Base-by-base conservation (phyloP, 2,797 vertebrate genomes). In the Chiroxiphia lanceolata region DNA sequence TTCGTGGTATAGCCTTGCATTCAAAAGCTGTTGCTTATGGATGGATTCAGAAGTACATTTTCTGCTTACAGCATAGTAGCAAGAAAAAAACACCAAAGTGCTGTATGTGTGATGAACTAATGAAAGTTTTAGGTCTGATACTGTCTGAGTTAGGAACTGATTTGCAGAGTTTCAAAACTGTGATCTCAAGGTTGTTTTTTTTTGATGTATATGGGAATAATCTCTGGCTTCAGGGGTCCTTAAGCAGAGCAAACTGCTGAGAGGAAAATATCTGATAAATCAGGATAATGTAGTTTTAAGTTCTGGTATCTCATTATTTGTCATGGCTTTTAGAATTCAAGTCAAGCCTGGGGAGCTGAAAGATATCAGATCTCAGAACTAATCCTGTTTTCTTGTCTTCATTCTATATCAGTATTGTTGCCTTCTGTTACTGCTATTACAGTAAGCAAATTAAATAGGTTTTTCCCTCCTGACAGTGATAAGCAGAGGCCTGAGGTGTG, bases 301-400 rank as follows among this genome's bases (percentile, higher is more conserved):
- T 92, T 87, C 53, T 94, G 75, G 83, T 96, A 90, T 96, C 90
- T 95, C 83, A 78, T 95, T 94, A 90, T 53, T 68, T 90, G 90
- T 60, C 61, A 83, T 38, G 51, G 57, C 75, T 90, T 71, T 92
- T 78, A 92, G 75, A 94, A 96, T 94, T 94, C 90, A 90, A 92
- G 40, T 45, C 25, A 89, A 65, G 88, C 91, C 83, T 47, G 60
- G 23, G 80, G 77, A 89, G 40, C 13, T 92, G 31, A 74, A 96
- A 92, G 75, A 89, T 94, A 95, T 68, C 94, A 93, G 74, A 93
- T 94, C 88, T 93, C 83, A 93, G 82, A 93, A 89, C 40, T 94
- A 95, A 94, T 94, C 85, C 88, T 83, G 53, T 90, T 95, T 95
- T 82, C 93, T 87, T 94, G 77, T 90, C 91, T 90, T 90, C 81